phyloP scores from a whole-genome alignment of 1,140 invertebrate species.

The Muscidifurax raptorellus region DNA sequence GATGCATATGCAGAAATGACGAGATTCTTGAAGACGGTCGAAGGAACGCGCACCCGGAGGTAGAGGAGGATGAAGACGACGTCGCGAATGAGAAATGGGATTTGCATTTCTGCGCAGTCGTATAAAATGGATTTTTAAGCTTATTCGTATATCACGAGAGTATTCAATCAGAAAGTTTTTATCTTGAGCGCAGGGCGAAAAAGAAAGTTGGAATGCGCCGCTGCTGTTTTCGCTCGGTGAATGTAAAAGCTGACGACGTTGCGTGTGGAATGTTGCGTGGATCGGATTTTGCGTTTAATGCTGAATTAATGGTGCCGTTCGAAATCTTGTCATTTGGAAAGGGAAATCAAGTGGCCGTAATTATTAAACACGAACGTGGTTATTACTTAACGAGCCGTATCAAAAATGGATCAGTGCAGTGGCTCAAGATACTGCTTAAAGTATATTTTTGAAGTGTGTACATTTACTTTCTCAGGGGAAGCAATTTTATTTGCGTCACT shows the following conservation, averaged over 20 bases:
- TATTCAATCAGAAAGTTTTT: constrained; percentile 29
- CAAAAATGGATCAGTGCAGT: neutral
- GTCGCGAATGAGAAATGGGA: constrained; percentile 12
- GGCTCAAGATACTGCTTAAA: no score
- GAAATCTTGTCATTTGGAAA: neutral
- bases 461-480: no score
- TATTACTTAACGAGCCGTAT: neutral
- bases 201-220: neutral
- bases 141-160: neutral
- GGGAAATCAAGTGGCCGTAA: neutral
- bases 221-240: no score
- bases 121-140: constrained; percentile 2
- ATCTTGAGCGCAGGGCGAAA: neutral
- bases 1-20: constrained; percentile 57
- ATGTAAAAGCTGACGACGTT: no score
- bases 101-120: constrained; percentile 26
- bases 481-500: no score
- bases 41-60: neutral
- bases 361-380: neutral
- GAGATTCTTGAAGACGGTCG: constrained; percentile 45
- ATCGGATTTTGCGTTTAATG: no score
- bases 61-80: neutral
- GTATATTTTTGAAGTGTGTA: no score
- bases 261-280: no score
- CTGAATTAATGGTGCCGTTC: no score